Evolutionary conservation across 2,888 invertebrate genomes (phyloP).

Genomic region (Venusia cambrica): DNA sequence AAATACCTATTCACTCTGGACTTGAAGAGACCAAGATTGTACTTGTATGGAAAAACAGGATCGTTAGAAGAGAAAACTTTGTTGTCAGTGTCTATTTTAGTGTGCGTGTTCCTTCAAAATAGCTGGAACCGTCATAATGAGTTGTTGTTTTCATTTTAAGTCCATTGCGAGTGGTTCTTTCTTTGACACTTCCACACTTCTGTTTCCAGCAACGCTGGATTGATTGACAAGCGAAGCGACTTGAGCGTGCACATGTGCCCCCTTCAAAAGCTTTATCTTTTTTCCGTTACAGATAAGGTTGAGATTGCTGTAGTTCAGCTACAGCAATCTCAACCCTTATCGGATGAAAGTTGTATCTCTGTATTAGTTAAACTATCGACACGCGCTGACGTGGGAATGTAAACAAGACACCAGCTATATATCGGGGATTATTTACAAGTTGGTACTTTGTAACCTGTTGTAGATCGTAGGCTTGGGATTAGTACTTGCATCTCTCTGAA

Average conservation of each 20-base stretch:
- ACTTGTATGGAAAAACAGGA: too few species aligned
- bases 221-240: constrained; percentile 59
- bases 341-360: constrained; percentile 31
- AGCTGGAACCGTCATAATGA: constrained; percentile 11
- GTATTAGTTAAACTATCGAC: constrained; percentile 52
- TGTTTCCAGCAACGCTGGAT: constrained; percentile 40
- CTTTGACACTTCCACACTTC: constrained; percentile 41
- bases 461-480: constrained; percentile 15
- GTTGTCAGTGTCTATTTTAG: constrained; percentile 8
- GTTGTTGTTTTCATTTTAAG: constrained; percentile 24
- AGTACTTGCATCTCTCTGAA: constrained; percentile 1
- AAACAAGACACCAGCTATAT: constrained; percentile 58
- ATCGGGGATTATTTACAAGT: constrained; percentile 46
- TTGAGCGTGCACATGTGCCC: constrained; percentile 28
- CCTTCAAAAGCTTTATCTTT: constrained; percentile 14
- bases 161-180: constrained; percentile 27
- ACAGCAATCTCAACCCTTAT: too few species aligned
- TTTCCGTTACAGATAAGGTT: constrained; percentile 32
- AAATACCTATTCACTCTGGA: too few species aligned
- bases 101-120: constrained; percentile 10
- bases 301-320: constrained; percentile 26
- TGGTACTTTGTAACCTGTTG: constrained; percentile 32
- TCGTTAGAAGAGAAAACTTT: too few species aligned
- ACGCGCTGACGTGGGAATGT: constrained; percentile 70
- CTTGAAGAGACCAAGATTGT: too few species aligned